Conservation (phyloP, 2,888 invertebrate species). For the Silvanus unidentatus region DNA sequence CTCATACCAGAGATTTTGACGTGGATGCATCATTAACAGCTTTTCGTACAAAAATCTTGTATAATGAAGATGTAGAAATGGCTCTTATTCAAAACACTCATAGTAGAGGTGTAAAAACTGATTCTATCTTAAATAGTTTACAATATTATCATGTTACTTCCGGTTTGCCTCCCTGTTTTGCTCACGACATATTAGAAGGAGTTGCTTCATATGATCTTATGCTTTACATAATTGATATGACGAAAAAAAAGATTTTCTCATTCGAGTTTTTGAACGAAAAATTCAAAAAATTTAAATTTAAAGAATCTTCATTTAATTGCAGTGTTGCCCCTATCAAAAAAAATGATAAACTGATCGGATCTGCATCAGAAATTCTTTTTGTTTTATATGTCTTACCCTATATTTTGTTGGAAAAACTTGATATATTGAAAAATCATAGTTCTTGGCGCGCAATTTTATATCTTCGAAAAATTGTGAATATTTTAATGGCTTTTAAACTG, state of each 20-base stretch:
- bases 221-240: conserved; percentile 17
- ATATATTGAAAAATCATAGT: background rate
- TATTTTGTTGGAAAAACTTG: background rate
- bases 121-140: conserved; percentile 17
- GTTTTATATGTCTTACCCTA: background rate
- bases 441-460: background rate
- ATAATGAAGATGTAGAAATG: conserved; percentile 3
- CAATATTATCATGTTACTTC: conserved; percentile 19
- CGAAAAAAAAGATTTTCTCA: conserved; percentile 7
- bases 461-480: background rate
- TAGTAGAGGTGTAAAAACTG: conserved; percentile 11
- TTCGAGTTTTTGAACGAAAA: conserved; percentile 9
- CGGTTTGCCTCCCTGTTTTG: conserved; percentile 18
- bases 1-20: conserved; percentile 2
- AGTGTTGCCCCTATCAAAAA: too few relatives aligned
- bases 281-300: conserved; percentile 6
- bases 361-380: background rate
- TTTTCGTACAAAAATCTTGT: background rate
- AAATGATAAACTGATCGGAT: too few relatives aligned
- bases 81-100: background rate
- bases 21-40: background rate
- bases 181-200: conserved; percentile 17
- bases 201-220: conserved; percentile 15
- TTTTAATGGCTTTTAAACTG: background rate
- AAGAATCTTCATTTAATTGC: too few relatives aligned